Evolutionary conservation across 2,113 vertebrate genomes (phyloP).

Genomic region (Mobula birostris): DNA sequence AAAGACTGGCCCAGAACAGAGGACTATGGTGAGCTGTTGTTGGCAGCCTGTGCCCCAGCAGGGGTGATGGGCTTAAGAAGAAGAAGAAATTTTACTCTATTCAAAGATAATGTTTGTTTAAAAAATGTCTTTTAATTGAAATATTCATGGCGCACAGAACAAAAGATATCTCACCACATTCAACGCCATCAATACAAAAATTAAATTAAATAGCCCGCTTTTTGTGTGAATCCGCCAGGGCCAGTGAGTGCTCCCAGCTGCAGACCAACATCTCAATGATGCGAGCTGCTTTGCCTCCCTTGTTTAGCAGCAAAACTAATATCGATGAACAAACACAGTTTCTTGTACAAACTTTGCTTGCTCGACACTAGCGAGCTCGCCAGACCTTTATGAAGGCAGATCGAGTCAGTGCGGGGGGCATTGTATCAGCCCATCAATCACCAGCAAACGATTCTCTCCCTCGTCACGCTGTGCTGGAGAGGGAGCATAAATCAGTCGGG

Average conservation of each 20-base stretch:
- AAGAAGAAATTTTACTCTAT: background rate
- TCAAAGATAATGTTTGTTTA: background rate
- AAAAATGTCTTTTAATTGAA: conserved; percentile 12
- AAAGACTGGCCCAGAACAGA: no score
- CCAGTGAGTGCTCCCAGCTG: background rate
- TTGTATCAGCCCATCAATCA: conserved; percentile 4
- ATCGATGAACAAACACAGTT: conserved; percentile 6
- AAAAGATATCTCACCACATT: background rate
- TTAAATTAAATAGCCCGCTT: background rate
- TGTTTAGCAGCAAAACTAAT: conserved; percentile 18
- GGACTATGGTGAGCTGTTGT: no score
- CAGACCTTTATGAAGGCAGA: conserved; percentile 11
- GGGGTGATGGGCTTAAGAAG: no score
- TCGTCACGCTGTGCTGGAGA: background rate
- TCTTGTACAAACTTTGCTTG: background rate
- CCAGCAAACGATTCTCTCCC: background rate
- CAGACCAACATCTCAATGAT: background rate
- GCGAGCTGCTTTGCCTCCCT: background rate
- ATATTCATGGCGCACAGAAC: background rate
- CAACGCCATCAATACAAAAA: background rate
- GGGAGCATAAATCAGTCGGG: background rate
- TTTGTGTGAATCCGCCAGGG: background rate
- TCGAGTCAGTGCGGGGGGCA: background rate
- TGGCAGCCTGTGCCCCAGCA: no score
- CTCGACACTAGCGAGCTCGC: background rate